These are phyloP conservation scores for Ooceraea biroi DNA, from an alignment of 1,140 invertebrate genomes.

Conservation along the genomic window DNA sequence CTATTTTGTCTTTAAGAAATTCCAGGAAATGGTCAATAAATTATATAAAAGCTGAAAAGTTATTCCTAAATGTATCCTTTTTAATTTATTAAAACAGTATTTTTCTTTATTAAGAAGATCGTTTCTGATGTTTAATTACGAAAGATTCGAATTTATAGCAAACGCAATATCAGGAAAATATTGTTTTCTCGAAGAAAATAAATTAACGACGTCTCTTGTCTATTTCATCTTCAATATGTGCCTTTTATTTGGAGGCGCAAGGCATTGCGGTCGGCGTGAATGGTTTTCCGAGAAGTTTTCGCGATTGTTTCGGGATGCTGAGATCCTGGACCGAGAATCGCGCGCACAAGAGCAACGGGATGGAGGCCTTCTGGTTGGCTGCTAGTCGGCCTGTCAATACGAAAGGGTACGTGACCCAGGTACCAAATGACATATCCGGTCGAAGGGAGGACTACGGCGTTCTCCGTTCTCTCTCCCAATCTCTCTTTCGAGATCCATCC, in stretches of 20 bases:
- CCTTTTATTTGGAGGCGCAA: background rate
- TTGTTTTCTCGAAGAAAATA: background rate
- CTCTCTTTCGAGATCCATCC: conserved; percentile 60
- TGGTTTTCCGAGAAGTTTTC: conserved; percentile 6
- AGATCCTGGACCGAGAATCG: conserved; percentile 62
- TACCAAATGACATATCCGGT: conserved; percentile 80
- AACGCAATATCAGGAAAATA: background rate
- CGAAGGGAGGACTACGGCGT: conserved; percentile 59
- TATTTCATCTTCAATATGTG: background rate
- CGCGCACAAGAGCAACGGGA: conserved; percentile 57
- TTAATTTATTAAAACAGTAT: no score
- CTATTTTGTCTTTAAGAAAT: background rate
- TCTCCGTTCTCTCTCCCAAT: conserved; percentile 15
- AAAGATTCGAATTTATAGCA: background rate
- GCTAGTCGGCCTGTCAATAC: conserved; percentile 83
- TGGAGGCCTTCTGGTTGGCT: conserved; percentile 71
- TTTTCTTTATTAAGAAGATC: no score
- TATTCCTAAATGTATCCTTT: no score
- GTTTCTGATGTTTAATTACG: background rate
- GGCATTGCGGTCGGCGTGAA: background rate
- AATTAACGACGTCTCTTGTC: background rate
- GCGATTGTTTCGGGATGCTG: conserved; percentile 63
- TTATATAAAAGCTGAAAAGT: background rate
- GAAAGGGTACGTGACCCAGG: conserved; percentile 83
- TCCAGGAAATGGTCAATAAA: background rate